These are phyloP conservation scores for Caenorhabditis imperialis DNA, from an alignment of 2,888 invertebrate genomes.

Conservation along the genomic window DNA sequence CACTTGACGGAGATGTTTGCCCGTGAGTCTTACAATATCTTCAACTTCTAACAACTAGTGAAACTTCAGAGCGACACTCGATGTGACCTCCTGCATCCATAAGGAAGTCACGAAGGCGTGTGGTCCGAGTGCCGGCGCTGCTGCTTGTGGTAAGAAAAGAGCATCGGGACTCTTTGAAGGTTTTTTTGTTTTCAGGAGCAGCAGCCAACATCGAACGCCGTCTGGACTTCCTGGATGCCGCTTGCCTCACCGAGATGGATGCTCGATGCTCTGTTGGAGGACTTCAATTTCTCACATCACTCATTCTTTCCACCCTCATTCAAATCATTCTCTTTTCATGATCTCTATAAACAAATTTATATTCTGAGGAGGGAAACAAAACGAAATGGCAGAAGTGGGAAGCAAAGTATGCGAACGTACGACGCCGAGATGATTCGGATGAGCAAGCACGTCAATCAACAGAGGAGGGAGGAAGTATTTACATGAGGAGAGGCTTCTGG, in stretches of 20 bases:
- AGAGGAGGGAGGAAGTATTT: conserved; percentile 10
- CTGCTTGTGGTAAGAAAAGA: conserved; percentile 33
- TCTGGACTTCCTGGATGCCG: conserved; percentile 51
- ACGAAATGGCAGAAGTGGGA: conserved; percentile 21
- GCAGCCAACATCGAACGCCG: conserved; percentile 56
- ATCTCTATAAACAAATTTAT: background rate
- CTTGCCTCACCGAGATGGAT: conserved; percentile 58
- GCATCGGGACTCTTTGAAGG: background rate
- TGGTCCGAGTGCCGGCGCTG: conserved; percentile 30
- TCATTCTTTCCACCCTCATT: conserved; percentile 13
- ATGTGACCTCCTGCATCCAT: conserved; percentile 39
- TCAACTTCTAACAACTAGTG: conserved; percentile 77
- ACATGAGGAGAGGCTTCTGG: conserved; percentile 2
- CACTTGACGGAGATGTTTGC: conserved; percentile 22
- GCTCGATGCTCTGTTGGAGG: conserved; percentile 37
- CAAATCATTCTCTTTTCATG: conserved; percentile 21
- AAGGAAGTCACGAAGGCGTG: conserved; percentile 35
- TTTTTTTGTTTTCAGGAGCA: conserved; percentile 17
- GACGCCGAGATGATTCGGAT: too few species aligned
- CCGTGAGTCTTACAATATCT: conserved; percentile 35
- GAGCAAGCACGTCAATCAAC: too few species aligned
- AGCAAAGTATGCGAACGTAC: conserved; percentile 4
- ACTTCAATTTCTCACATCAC: conserved; percentile 26
- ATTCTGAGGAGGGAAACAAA: conserved; percentile 10
- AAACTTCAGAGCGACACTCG: conserved; percentile 60